phyloP scores from a whole-genome alignment of 2,113 vertebrate genomes.

The Dasyprocta punctata region DNA sequence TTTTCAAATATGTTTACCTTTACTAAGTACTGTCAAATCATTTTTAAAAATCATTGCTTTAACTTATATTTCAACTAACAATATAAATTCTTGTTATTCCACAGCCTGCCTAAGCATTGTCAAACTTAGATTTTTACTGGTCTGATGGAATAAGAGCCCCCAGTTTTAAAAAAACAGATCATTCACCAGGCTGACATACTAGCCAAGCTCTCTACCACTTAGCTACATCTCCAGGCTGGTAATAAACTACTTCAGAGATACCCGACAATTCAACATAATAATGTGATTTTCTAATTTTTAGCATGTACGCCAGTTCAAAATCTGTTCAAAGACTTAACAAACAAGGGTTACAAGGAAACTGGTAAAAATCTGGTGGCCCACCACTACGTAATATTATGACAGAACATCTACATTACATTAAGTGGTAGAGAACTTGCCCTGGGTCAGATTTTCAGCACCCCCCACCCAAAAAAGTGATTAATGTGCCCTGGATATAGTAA shows the following conservation, averaged over 20 bases:
- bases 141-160: not conserved
- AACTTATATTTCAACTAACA: not conserved
- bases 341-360: not conserved
- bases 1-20: not conserved
- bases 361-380: not conserved
- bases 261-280: slow-evolving; percentile 2
- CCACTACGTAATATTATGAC: not conserved
- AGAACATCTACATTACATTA: not conserved
- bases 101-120: not conserved
- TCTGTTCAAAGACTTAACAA: not conserved
- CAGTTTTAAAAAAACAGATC: not conserved
- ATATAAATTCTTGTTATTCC: not conserved
- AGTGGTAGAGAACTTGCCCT: not conserved
- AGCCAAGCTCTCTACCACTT: not conserved
- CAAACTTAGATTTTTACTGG: not conserved
- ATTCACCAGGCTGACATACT: not conserved
- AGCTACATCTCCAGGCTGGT: not conserved
- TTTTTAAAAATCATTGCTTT: not conserved
- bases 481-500: not conserved
- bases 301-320: not conserved
- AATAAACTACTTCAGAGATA: slow-evolving; percentile 13
- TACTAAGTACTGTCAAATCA: slow-evolving; percentile 11
- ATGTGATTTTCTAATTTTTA: not conserved
- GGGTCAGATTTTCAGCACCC: not conserved
- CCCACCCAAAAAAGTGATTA: not conserved